Conservation (phyloP, 2,888 invertebrate species). For the Hirtodrosophila trivittata region DNA sequence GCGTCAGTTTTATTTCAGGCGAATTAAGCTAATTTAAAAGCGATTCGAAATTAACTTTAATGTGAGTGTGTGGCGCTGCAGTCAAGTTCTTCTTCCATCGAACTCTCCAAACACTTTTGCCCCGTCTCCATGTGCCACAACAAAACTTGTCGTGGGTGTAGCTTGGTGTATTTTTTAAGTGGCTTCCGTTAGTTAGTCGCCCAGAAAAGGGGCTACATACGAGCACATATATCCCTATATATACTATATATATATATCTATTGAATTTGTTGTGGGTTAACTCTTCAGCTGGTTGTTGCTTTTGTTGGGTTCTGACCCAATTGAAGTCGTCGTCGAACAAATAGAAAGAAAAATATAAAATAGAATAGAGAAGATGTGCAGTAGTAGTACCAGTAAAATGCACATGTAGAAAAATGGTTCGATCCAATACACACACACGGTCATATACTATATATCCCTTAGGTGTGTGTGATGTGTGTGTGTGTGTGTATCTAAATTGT, state of each 20-base stretch:
- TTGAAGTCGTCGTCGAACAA: slow-evolving; percentile 64
- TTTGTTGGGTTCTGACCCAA: slow-evolving; percentile 67
- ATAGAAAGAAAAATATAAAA: slow-evolving; percentile 18
- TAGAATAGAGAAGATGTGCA: slow-evolving; percentile 39
- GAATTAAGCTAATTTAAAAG: slow-evolving; percentile 83
- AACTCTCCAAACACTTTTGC: slow-evolving; percentile 35
- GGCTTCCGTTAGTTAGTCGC: slow-evolving; percentile 67
- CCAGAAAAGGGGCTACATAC: slow-evolving; percentile 27
- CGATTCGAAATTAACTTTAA: slow-evolving; percentile 83
- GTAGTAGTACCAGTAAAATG: slow-evolving; percentile 44
- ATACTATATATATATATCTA: slow-evolving; percentile 46
- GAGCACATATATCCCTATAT: not conserved
- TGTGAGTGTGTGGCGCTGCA: slow-evolving; percentile 52
- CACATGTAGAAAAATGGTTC: slow-evolving; percentile 53
- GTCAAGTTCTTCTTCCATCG: not conserved
- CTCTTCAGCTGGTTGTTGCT: slow-evolving; percentile 35
- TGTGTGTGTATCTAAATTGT: slow-evolving; percentile 67
- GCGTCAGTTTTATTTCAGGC: slow-evolving; percentile 78
- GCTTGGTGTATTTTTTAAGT: slow-evolving; percentile 64
- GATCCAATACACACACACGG: slow-evolving; percentile 39
- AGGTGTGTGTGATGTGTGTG: slow-evolving; percentile 25
- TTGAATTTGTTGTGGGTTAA: slow-evolving; percentile 69
- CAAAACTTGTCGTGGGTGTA: slow-evolving; percentile 42
- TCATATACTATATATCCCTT: slow-evolving; percentile 8
- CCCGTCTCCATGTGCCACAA: not conserved